Base-by-base conservation (phyloP, 92 coral and sea anemone species). In the Siderastrea siderea region DNA sequence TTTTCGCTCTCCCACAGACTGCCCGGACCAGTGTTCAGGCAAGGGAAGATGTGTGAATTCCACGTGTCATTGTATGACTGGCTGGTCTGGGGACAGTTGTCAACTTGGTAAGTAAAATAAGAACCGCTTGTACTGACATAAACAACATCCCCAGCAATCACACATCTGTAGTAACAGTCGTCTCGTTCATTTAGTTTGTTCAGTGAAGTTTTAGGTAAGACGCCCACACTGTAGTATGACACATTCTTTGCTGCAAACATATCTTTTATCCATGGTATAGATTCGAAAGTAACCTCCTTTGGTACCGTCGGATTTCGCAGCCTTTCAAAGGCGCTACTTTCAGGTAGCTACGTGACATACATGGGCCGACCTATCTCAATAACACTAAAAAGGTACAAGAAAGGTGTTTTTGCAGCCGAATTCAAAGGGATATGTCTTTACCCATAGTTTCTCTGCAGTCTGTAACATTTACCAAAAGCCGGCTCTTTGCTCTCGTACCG, bases 21-120 rank as follows among this genome's bases (percentile, higher is more conserved):
- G 96, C 57, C 85, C 82, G 11, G 86, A 88, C 46, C 92, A 94
- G 84, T 94, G 96, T 69, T 91, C 94, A 10, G 96, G 96, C 9
- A 91, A 94, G 47, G 96, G 96, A 7, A 80, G 89, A 16, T 94
- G 96, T 51, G 81, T 86, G 13, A 93, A 93, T 51, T 73, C 85
- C 17, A 93, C 94, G 3, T 93, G 96, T 71, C 83, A 83, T 16
- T 93, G 96, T 48, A 81, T 93, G 78, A 84, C 47, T 47, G 94
- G 94, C 47, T 93, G 96, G 96, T 73, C 94, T 5, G 96, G 96
- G 7, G 77, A 70, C 66, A 87, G 77, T 43, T 93, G 96, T 91
- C 84, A 91, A 59, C 51, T 76, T 44, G 96, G 96, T 90, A 64
- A 38, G 73, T 38, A 49, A 0, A 7, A 0, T 7, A 8, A 59